These are phyloP conservation scores for Lophotriccus pileatus DNA, from an alignment of 2,797 vertebrate species.

Conservation along the genomic window DNA sequence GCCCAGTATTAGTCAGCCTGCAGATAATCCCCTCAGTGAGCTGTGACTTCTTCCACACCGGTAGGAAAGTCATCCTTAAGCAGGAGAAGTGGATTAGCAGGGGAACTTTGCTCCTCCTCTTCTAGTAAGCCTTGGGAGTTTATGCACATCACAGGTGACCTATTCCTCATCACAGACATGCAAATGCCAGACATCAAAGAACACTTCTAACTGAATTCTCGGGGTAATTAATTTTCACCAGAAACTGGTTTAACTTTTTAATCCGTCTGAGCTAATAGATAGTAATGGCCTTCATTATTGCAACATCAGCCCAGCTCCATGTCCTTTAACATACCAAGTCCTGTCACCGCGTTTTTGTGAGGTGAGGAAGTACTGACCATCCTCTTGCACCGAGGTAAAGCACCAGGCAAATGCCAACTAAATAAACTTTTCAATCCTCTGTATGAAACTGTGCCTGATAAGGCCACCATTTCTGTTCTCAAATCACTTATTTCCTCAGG, in stretches of 20 bases:
- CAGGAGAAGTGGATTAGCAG: constrained; percentile 22
- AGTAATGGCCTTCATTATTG: constrained; percentile 45
- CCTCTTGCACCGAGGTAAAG: background rate
- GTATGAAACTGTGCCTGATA: background rate
- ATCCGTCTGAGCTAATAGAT: constrained; percentile 46
- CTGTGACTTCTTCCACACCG: background rate
- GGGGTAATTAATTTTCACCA: constrained; percentile 49
- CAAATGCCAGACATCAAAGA: constrained; percentile 56
- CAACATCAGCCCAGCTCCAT: background rate
- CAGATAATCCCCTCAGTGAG: background rate
- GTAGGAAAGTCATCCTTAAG: background rate
- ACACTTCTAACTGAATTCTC: constrained; percentile 26
- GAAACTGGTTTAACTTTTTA: constrained; percentile 64
- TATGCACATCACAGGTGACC: constrained; percentile 32
- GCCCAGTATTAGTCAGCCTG: background rate
- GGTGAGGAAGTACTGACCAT: background rate
- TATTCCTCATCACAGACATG: constrained; percentile 36
- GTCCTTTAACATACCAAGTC: background rate
- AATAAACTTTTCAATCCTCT: background rate
- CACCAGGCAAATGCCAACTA: background rate
- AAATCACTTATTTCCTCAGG: background rate
- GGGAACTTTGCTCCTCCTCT: background rate
- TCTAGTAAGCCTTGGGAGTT: constrained; percentile 14
- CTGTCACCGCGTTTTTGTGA: background rate
- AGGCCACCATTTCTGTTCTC: background rate